Conservation (phyloP, 2,113 vertebrate species). For the Clupea harengus region DNA sequence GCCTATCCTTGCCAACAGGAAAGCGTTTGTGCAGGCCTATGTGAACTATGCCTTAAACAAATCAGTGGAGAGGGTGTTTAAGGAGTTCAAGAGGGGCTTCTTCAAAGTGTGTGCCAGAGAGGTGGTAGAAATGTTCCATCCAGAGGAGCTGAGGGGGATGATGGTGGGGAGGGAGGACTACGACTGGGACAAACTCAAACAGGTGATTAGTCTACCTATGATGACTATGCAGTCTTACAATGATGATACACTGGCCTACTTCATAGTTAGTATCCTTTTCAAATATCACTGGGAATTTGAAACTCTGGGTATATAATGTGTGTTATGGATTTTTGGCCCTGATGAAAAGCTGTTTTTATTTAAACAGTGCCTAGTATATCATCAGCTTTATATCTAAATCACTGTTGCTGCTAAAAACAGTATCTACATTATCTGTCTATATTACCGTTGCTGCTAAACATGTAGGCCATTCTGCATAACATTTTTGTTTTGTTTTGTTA, state of each 20-base stretch:
- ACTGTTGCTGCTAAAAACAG: too few relatives aligned
- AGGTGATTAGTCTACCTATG: conserved; percentile 56
- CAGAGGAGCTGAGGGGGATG: conserved; percentile 74
- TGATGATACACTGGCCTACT: not conserved
- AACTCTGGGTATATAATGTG: not conserved
- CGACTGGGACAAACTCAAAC: conserved; percentile 76
- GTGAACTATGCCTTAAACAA: conserved; percentile 75
- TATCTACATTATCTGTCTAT: too few relatives aligned
- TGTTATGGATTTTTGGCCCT: too few relatives aligned
- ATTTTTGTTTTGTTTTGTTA: not conserved
- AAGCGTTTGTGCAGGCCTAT: conserved; percentile 70
- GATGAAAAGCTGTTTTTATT: too few relatives aligned
- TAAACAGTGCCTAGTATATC: too few relatives aligned
- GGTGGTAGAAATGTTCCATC: conserved; percentile 74
- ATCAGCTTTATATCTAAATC: too few relatives aligned
- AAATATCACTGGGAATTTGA: not conserved
- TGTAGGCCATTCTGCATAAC: too few relatives aligned
- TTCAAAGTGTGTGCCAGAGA: conserved; percentile 73
- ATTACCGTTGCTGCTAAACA: too few relatives aligned
- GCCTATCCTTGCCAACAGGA: conserved; percentile 57
- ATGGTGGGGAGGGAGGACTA: conserved; percentile 73
- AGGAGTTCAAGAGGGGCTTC: conserved; percentile 79
- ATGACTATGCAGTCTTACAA: not conserved
- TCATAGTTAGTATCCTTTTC: not conserved
- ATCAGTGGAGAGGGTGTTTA: conserved; percentile 73